Base-by-base conservation (phyloP, 2,888 invertebrate species). In the Caenorhabditis angaria region DNA sequence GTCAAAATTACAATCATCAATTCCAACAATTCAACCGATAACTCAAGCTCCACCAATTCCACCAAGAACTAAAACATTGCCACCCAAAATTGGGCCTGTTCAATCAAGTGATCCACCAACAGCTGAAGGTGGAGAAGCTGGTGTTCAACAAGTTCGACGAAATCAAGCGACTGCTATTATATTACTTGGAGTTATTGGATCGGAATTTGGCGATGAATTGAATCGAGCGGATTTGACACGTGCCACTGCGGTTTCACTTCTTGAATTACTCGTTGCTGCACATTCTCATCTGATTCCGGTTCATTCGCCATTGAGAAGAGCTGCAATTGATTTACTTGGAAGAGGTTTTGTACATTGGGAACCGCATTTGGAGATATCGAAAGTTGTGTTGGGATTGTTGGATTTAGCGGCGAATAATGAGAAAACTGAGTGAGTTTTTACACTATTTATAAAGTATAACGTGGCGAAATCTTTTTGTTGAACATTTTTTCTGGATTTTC, bases 101-200 rank as follows among this genome's bases (percentile, higher is more conserved):
- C 55, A 48, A 10, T 55, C 63, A 5, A 48, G 62, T 47, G 80
- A 80, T 27, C 74, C 77, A 18, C 55, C 70, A 12, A 67, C 76
- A 2, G 65, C 62, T 5, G 78, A 75, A 51, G 78, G 76, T 12
- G 78, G 80, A 18, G 78, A 78, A 65, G 68, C 75, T 5, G 80
- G 80, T 12, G 66, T 80, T 8, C 80, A 81, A 56, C 80, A 85
- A 72, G 83, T 94, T 61, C 94, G 94, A 82, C 91, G 96, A 6
- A 95, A 96, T 85, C 97, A 99, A 88, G 95, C 97, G 0, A 97
- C 97, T 0, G 94, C 99, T 0, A 95, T 99, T 0, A 95, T 99
- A 4, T 89, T 99, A 61, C 89, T 99, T 50, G 97, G 97, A 0
- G 97, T 99, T 0, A 94, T 99, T 62, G 99, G 99, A 0, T 95